Percentiles rank a stretch among this genome's conserved stretches.
Evolutionary conservation across 2,888 invertebrate genomes (phyloP).

Genomic region (Tricholauxania praeusta): DNA sequence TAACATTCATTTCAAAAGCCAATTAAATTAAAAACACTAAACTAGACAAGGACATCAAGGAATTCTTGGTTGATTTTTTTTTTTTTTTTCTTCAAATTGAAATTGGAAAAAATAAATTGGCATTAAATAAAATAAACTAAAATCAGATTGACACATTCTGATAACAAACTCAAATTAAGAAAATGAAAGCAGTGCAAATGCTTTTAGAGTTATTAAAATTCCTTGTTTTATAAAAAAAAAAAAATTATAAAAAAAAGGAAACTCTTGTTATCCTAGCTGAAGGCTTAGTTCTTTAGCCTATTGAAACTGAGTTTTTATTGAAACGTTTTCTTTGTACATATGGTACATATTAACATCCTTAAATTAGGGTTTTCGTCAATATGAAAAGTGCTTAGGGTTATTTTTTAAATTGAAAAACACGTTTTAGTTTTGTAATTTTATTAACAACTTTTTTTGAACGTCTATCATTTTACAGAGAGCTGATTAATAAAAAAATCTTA

Average conservation of each 20-base stretch:
- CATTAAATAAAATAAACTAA: constrained; percentile 10
- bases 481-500: no score
- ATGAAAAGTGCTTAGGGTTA: no score
- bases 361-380: no score
- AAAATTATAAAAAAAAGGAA: neutral
- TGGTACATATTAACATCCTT: no score
- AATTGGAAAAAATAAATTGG: neutral
- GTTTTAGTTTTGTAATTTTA: no score
- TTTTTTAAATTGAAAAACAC: no score
- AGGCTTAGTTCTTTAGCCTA: no score
- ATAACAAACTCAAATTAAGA: constrained; percentile 20
- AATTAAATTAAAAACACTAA: constrained; percentile 32
- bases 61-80: constrained; percentile 20
- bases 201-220: constrained; percentile 34
- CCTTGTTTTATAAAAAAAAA: constrained; percentile 48
- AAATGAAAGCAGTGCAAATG: constrained; percentile 13
- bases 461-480: no score
- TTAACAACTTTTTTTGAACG: no score
- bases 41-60: constrained; percentile 22
- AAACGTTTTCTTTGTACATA: no score
- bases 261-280: no score
- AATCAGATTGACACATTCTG: constrained; percentile 35
- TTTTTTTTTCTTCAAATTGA: neutral
- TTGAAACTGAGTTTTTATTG: no score
- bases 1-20: constrained; percentile 26